Base-by-base conservation (phyloP, 2,797 vertebrate species). In the Danio albolineatus region DNA sequence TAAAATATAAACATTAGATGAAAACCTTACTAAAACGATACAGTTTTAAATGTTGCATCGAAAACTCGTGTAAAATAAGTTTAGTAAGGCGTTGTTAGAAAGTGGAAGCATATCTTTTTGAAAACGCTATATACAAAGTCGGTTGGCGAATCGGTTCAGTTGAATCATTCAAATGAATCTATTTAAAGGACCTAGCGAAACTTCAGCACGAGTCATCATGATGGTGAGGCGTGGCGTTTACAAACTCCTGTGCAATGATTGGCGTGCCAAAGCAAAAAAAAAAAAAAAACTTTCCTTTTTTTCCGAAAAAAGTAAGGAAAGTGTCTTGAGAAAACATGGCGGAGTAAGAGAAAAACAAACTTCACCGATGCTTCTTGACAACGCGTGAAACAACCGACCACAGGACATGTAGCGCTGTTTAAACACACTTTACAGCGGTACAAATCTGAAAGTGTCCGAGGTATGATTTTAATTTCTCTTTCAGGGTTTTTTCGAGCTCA, bases 301-400 rank as follows among this genome's bases (percentile, higher is more conserved):
- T 48, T 5, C 10, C 65, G 8, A 10, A 70, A 46, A 43, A 57
- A 79, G 38, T 19, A 19, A 59, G 44, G 41, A 73, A 75, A 84
- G 72, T 41, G 39, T 78, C 79, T 54, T 46, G 64, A 84, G 77
- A 19, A 82, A 84, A 80, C 77, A 86, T 84, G 82, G 82, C 82
- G 85, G 82, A 82, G 73, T 53, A 10, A 14, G 0, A 19, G 43
- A 36, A 28, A 28, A 46, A 5, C 17, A 48, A 10, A 69, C 10
- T 74, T 49, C 44, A 17, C 6, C 39, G 19, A 39, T 51, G 60
- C 46, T 38, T 48, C 9, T 14, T 43, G 7, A 39, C 1, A 53
- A 43, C 19, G 17, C 13, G n/a, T 56, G 10, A 21, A 43, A 48
- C 28, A 5, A 36, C 10, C 28, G 28, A 41, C 0, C 6, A 0